phyloP scores from a whole-genome alignment of 2,888 invertebrate species.

The Alloplasta piceator region DNA sequence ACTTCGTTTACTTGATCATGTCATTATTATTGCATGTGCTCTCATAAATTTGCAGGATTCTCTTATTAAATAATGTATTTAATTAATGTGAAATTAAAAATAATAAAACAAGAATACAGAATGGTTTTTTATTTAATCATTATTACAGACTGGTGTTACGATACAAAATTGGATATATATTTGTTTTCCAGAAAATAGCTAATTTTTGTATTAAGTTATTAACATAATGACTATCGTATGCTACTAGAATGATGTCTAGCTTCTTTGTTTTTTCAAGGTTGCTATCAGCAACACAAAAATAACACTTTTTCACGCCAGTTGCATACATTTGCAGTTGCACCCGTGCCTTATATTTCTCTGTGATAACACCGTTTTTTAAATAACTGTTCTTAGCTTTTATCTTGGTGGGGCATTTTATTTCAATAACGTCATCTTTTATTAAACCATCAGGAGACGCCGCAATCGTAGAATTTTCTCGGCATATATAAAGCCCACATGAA shows the following conservation, averaged over 20 bases:
- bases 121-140: background rate
- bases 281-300: conserved; percentile 37
- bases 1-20: conserved; percentile 62
- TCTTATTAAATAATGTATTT: conserved; percentile 10
- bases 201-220: background rate
- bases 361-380: conserved; percentile 1
- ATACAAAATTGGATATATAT: background rate
- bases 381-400: background rate
- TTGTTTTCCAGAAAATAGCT: background rate
- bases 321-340: conserved; percentile 68
- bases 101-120: background rate
- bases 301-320: conserved; percentile 19
- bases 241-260: background rate
- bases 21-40: conserved; percentile 63
- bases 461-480: background rate
- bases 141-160: background rate
- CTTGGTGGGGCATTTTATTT: background rate
- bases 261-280: conserved; percentile 58
- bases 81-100: background rate
- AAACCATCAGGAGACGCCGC: background rate
- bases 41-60: conserved; percentile 62
- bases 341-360: conserved; percentile 63
- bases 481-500: background rate
- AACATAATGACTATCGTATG: background rate
- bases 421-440: background rate